Percentiles rank a stretch among this genome's conserved stretches.
Conservation (phyloP, 2,888 invertebrate species). For the Salpingus planirostris region DNA sequence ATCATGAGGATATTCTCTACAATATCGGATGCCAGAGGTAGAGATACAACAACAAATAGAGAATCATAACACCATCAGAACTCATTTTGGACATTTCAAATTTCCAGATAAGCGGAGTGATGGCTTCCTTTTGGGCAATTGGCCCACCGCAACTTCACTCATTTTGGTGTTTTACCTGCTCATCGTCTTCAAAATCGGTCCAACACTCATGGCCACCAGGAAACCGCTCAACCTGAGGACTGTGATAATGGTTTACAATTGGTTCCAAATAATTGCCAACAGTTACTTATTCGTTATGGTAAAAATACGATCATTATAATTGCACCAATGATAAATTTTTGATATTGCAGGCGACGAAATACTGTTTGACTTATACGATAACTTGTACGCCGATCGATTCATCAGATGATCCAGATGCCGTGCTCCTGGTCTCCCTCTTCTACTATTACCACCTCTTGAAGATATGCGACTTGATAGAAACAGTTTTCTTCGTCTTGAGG, state of each 20-base stretch:
- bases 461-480: conserved; percentile 58
- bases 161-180: too few relatives aligned
- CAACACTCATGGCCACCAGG: conserved; percentile 65
- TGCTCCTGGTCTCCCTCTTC: conserved; percentile 45
- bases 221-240: conserved; percentile 56
- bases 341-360: conserved; percentile 56
- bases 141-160: too few relatives aligned
- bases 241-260: conserved; percentile 66
- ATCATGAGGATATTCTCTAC: too few relatives aligned
- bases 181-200: too few relatives aligned
- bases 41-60: too few relatives aligned
- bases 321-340: conserved; percentile 42
- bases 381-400: conserved; percentile 66
- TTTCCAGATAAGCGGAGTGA: too few relatives aligned
- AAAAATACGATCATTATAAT: too few relatives aligned
- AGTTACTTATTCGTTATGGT: conserved; percentile 63
- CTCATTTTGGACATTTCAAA: too few relatives aligned
- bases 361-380: conserved; percentile 48
- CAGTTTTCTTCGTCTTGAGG: conserved; percentile 62
- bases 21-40: too few relatives aligned
- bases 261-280: conserved; percentile 64
- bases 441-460: conserved; percentile 60
- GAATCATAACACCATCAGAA: too few relatives aligned
- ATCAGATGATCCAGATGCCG: conserved; percentile 50
- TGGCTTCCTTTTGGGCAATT: too few relatives aligned